phyloP scores from a whole-genome alignment of 2,797 vertebrate species.

The Alauda arvensis region DNA sequence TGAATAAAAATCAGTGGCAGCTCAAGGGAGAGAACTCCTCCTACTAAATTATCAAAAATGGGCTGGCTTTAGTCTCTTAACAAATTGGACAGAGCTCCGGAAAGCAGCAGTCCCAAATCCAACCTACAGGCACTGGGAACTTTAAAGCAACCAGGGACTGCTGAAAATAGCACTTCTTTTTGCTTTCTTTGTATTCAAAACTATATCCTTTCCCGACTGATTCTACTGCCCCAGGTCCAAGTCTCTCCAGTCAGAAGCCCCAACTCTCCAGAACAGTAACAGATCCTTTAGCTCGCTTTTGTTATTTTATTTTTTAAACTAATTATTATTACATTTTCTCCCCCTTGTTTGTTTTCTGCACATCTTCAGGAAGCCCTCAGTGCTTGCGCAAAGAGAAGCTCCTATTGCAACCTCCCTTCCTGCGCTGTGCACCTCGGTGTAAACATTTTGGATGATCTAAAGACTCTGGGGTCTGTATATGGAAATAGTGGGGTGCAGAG shows the following conservation, averaged over 20 bases:
- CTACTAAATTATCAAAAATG: slow-evolving; percentile 96
- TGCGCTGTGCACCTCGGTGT: slow-evolving; percentile 58
- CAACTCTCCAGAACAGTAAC: slow-evolving; percentile 37
- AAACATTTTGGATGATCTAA: slow-evolving; percentile 84
- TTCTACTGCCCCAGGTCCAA: slow-evolving; percentile 70
- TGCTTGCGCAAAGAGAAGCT: slow-evolving; percentile 49
- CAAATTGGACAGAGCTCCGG: slow-evolving; percentile 93
- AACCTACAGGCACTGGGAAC: slow-evolving; percentile 89
- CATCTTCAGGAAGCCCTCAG: slow-evolving; percentile 54
- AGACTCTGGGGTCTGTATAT: slow-evolving; percentile 87
- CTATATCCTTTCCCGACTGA: slow-evolving; percentile 69
- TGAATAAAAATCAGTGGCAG: slow-evolving; percentile 89
- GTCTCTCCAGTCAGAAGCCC: slow-evolving; percentile 55
- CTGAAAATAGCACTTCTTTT: slow-evolving; percentile 69
- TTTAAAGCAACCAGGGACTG: slow-evolving; percentile 79
- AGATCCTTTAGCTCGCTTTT: slow-evolving; percentile 47
- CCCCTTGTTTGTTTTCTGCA: slow-evolving; percentile 53
- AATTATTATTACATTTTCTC: slow-evolving; percentile 59
- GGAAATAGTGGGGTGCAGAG: slow-evolving; percentile 98
- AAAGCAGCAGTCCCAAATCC: slow-evolving; percentile 90
- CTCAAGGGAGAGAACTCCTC: slow-evolving; percentile 88
- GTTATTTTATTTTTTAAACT: slow-evolving; percentile 42
- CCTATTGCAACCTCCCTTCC: slow-evolving; percentile 53
- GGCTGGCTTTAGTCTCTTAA: slow-evolving; percentile 93
- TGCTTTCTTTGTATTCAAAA: slow-evolving; percentile 67